A percentile compares a stretch with the other conserved stretches of the same genome.
These are phyloP conservation scores for Xiphorhynchus erythropygius DNA, from an alignment of 2,797 vertebrate genomes.

Conservation along the genomic window DNA sequence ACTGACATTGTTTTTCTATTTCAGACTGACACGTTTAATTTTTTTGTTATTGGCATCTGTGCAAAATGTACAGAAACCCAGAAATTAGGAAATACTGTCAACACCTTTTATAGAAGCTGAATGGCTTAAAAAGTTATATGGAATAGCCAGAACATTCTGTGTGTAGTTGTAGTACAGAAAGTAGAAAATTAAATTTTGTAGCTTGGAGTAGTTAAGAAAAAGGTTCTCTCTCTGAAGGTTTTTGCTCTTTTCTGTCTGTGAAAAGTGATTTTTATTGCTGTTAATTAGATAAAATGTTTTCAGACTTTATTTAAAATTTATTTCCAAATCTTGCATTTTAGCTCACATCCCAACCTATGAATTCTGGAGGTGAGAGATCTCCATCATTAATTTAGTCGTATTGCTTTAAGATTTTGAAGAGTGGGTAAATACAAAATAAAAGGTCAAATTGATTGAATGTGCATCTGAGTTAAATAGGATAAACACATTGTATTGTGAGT, in stretches of 20 bases:
- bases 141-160: background rate
- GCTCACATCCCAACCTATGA: background rate
- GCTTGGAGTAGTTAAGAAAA: background rate
- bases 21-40: background rate
- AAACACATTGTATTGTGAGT: background rate
- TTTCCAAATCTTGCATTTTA: background rate
- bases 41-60: slow-evolving; percentile 34
- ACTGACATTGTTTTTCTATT: slow-evolving; percentile 42
- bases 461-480: background rate
- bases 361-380: background rate
- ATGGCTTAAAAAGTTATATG: background rate
- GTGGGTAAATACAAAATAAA: slow-evolving; percentile 7
- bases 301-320: background rate
- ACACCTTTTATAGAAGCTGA: background rate
- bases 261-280: background rate
- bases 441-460: background rate
- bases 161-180: background rate
- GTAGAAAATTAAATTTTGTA: background rate
- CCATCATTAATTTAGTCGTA: background rate
- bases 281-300: background rate
- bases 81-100: background rate
- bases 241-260: background rate
- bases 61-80: slow-evolving; percentile 1
- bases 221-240: background rate
- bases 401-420: background rate